Evolutionary conservation across 2,113 vertebrate genomes (phyloP).

Genomic region (Drymodes brunneopygia): DNA sequence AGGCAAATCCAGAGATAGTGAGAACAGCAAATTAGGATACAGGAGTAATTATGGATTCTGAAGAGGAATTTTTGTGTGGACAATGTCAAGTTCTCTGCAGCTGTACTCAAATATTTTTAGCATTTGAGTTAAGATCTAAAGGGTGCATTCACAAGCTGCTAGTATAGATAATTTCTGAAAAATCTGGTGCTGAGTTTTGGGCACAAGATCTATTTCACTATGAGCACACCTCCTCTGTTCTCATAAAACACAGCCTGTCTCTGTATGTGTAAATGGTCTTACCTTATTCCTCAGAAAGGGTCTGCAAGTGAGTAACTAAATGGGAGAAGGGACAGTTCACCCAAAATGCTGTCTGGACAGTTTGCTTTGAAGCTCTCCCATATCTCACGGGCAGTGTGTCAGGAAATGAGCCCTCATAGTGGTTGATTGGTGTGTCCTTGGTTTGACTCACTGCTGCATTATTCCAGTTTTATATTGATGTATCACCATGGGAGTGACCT

Average conservation of each 20-base stretch:
- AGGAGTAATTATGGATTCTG: not conserved
- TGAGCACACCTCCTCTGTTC: not conserved
- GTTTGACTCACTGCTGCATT: not conserved
- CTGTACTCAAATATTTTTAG: not conserved
- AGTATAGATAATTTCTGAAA: not conserved
- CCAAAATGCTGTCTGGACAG: not conserved
- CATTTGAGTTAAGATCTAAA: not conserved
- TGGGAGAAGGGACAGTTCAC: not conserved
- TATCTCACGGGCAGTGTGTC: accelerated
- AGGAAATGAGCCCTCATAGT: not conserved
- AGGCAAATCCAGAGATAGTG: not conserved
- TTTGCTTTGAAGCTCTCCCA: not conserved
- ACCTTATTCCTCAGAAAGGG: not conserved
- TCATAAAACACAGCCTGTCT: not conserved
- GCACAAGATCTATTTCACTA: not conserved
- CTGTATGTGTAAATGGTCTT: accelerated
- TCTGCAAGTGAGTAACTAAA: not conserved
- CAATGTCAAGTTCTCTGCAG: not conserved
- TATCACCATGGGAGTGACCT: not conserved
- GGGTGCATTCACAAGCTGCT: not conserved
- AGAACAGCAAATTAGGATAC: not conserved
- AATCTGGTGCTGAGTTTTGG: not conserved
- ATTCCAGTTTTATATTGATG: not conserved
- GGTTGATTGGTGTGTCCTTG: not conserved
- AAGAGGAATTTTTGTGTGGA: not conserved